Base-by-base conservation (phyloP, 2,113 vertebrate species). In the Coregonus clupeaformis region DNA sequence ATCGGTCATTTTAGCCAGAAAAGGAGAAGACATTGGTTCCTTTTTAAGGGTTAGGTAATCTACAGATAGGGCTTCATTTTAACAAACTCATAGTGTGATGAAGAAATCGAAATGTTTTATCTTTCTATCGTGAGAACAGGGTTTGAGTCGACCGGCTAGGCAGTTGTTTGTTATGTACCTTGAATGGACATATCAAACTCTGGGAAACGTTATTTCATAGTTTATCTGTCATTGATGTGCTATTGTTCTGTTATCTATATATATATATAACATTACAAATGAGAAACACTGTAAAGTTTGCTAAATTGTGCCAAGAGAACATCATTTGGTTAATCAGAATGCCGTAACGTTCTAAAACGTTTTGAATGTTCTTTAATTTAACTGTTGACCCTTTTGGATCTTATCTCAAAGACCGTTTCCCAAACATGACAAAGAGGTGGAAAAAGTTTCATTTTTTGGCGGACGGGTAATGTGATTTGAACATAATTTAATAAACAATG, bases 21-120 rank as follows among this genome's bases (percentile, higher is more conserved):
- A 91, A 89, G 89, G 85, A 88, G 90, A 92, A 90, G 79, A 81
- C 22, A 42, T n/a, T 36, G 42, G 67, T 89, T 92, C 88, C 87
- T 76, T 88, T 84, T 85, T 72, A 29, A 0, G 20, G 84, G 52
- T 72, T 18, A 9, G 11, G 36, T 42, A 68, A 29, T 72, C 7
- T 69, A 57, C 82, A 11, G 68, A 84, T 68, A 60, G 6, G 55
- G n/a, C 30, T 47, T 13, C 1, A 24, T 11, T 25, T 66, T 45
- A 69, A 52, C 72, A 80, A 52, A 52, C 49, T 52, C 49, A 52
- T 52, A 52, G 49, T 52, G 14, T 16, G 49, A 52, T 52, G 49
- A 22, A 55, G 52, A 55, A n/a, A n/a, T 60, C n/a, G 24, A 16
- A 16, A 9, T 60, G 18, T n/a, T 22, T n/a, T 60, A 22, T 60